phyloP scores from a whole-genome alignment of 64 coral and sea anemone species.

The Cladopsammia gracilis region DNA sequence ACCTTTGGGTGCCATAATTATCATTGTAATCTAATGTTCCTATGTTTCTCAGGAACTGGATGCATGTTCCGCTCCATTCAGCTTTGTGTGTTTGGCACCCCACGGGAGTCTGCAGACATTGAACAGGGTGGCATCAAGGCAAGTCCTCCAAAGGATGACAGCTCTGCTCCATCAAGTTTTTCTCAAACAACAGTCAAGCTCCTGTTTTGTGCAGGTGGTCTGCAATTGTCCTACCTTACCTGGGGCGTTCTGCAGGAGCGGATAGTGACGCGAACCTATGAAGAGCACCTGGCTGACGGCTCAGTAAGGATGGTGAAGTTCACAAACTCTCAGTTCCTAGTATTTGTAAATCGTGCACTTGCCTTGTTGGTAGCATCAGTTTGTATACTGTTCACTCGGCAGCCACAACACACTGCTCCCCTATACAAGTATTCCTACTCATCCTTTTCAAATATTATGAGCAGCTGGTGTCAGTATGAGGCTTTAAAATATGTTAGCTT shows the following conservation, averaged over 20 bases:
- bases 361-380: slow-evolving; percentile 76
- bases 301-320: slow-evolving; percentile 74
- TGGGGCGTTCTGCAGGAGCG: slow-evolving; percentile 98
- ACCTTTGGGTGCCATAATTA: too few relatives aligned
- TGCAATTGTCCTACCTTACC: slow-evolving; percentile 85
- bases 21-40: too few relatives aligned
- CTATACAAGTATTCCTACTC: slow-evolving; percentile 95
- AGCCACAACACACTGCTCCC: slow-evolving; percentile 94
- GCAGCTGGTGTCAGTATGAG: slow-evolving; percentile 99
- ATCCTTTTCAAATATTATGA: slow-evolving; percentile 96
- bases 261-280: slow-evolving; percentile 88
- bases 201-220: slow-evolving; percentile 55
- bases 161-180: slow-evolving; percentile 22
- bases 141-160: slow-evolving; percentile 3
- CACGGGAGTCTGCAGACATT: slow-evolving; percentile 26
- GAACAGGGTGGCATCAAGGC: slow-evolving; percentile 68
- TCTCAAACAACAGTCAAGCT: slow-evolving; percentile 60
- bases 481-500: slow-evolving; percentile 97
- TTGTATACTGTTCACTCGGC: slow-evolving; percentile 74
- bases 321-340: slow-evolving; percentile 92
- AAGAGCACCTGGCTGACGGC: slow-evolving; percentile 75
- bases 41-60: slow-evolving; percentile 46
- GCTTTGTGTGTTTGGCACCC: slow-evolving; percentile 75
- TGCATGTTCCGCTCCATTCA: slow-evolving; percentile 61
- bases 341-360: slow-evolving; percentile 89